These are phyloP conservation scores for Cossypha niveicapilla DNA, from an alignment of 2,797 vertebrate genomes.

Conservation along the genomic window DNA sequence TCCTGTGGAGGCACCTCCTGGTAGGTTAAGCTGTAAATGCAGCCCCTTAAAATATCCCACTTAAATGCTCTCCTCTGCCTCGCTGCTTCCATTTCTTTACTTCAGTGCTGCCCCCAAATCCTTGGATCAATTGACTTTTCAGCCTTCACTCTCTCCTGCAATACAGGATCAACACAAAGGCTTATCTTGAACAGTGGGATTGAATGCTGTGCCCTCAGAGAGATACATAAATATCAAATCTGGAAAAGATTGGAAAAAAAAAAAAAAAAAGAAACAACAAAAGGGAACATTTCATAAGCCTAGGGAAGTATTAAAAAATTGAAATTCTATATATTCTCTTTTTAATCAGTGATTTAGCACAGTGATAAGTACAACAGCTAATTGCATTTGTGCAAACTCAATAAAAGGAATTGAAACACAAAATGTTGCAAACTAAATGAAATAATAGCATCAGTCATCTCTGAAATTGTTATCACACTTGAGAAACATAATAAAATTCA, in stretches of 20 bases:
- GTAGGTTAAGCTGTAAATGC: background rate
- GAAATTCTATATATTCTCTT: background rate
- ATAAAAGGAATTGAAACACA: background rate
- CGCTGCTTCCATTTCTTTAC: background rate
- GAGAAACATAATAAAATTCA: background rate
- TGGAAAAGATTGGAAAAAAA: background rate
- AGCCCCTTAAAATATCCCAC: background rate
- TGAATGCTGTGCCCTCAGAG: background rate
- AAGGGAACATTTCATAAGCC: background rate
- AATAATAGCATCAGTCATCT: background rate
- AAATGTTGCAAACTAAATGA: background rate
- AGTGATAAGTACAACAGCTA: background rate
- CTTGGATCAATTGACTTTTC: background rate
- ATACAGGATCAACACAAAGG: background rate
- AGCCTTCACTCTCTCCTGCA: background rate
- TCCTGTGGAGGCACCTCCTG: background rate
- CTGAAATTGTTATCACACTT: background rate
- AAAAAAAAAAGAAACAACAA: background rate
- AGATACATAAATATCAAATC: background rate
- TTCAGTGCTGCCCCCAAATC: background rate
- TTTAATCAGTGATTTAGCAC: background rate
- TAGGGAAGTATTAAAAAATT: background rate
- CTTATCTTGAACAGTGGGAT: accelerated
- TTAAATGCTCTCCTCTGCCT: background rate
- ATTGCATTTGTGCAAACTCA: background rate